Percentiles rank a stretch among this genome's conserved stretches.
Evolutionary conservation across 2,888 invertebrate species (phyloP).

Genomic region (Drosophila algonquin): DNA sequence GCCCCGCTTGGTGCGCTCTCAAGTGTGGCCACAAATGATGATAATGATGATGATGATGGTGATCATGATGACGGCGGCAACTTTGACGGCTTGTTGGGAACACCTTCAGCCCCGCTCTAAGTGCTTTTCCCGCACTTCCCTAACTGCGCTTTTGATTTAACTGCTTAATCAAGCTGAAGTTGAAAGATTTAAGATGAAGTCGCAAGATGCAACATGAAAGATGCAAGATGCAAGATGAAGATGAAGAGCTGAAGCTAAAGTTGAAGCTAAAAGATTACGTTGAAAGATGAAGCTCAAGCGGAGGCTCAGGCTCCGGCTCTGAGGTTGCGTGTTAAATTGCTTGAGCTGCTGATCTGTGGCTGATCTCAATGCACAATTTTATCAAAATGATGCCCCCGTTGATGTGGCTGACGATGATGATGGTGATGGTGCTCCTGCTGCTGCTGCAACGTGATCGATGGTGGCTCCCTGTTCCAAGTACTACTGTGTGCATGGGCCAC

Average conservation of each 20-base stretch:
- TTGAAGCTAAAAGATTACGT: background rate
- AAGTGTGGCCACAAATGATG: constrained; percentile 65
- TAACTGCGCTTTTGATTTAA: constrained; percentile 68
- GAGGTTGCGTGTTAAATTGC: constrained; percentile 72
- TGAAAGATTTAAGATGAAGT: constrained; percentile 27
- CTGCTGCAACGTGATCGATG: constrained; percentile 69
- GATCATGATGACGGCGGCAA: constrained; percentile 53
- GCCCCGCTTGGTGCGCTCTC: constrained; percentile 57
- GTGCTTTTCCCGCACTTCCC: constrained; percentile 16
- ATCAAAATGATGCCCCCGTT: constrained; percentile 32
- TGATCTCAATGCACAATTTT: constrained; percentile 44
- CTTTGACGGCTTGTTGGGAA: constrained; percentile 70
- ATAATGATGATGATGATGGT: constrained; percentile 20
- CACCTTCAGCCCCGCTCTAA: constrained; percentile 53
- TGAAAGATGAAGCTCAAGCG: background rate
- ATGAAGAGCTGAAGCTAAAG: background rate
- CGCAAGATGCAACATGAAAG: background rate
- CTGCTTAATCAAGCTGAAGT: constrained; percentile 75
- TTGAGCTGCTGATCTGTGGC: constrained; percentile 52
- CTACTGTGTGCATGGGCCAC: constrained; percentile 28
- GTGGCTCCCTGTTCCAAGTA: constrained; percentile 49
- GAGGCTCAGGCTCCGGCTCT: background rate
- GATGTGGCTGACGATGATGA: constrained; percentile 31
- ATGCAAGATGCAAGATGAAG: background rate
- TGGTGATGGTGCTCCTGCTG: constrained; percentile 16